Evolutionary conservation across 2,888 invertebrate species (phyloP), one percentile per base, ranked within the genome.

Genomic region (Lasioglossum oenotherae): DNA sequence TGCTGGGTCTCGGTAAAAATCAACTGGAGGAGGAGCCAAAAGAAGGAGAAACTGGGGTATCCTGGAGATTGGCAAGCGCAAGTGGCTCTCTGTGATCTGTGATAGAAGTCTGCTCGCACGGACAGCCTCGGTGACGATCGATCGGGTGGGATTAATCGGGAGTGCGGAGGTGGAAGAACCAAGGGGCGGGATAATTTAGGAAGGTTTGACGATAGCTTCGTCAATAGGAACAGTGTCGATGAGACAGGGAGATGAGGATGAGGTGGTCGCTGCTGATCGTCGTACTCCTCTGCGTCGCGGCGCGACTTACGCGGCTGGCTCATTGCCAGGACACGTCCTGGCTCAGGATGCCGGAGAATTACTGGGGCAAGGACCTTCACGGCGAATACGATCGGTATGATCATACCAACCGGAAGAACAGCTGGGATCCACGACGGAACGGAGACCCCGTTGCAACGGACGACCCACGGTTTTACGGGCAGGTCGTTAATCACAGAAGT

Each of bases 191-290:
- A 81, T 81, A 80, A 85, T 84, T 88, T 79, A 75, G 75, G 81
- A 87, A 84, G 81, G 82, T 85, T 90, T 71, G 79, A 88, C 88
- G 85, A 87, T 82, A 81, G 81, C 57, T 41, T 82, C 78, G 77
- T 80, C 85, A 83, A 82, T 83, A 83, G 82, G 67, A 71, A 75
- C 87, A 90, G 92, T 91, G 92, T 92, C 92, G 90, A 92, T 92
- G 92, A 92, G 90, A 90, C 91, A 91, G 86, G 89, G 92, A 91
- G 93, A 93, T 92, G 93, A 93, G 84, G 91, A 92, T 90, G 89
- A 90, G 88, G 90, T 92, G 92, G 88, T 86, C 88, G 81, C 84
- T 89, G 86, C 87, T 92, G 87, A 75, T 87, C 87, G 84, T 91
- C 81, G 87, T 91, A 72, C 82, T 91, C 76, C 87, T 88, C 78